Base-by-base conservation (phyloP, 1,140 invertebrate species). In the Pseudomyrmex cubaensis region DNA sequence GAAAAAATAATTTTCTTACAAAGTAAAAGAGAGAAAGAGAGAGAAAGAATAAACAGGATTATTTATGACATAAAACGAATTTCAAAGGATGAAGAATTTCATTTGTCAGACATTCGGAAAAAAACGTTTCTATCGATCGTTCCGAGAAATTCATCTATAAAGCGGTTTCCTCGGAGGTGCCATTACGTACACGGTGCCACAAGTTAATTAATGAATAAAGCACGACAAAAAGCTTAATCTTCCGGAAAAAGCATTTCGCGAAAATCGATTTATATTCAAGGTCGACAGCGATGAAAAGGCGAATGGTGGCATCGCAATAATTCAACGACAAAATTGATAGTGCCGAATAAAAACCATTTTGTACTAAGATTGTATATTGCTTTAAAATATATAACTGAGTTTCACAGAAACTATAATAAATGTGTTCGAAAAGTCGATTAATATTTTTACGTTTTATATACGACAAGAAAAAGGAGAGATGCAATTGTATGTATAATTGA, bases 201-300 rank as follows among this genome's bases (percentile, higher is more conserved):
- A 46, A 50, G 76, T 63, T 85, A 86, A 87, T 64, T 57, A 82
- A 82, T 72, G 77, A 59, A 74, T 86, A 48, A 70, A 70, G 66
- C 15, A 12, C 66, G 22, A 48, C 20, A 48, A 78, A 78, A 61
- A 72, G 56, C 22, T 48, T 72, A 17, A 9, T 48, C 66, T 80
- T 54, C 62, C 64, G 76, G 82, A 85, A 90, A 86, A 61, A 85
- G 82, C 73, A 72, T 80, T 86, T 72, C 20, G 74, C 17, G 66
- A 73, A 48, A 74, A 75, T 76, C 50, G 66, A 73, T 80, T 59
- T 48, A 22, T 7, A 35, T 20, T 48, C 52, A 78, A 46, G 64
- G 35, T 13, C 35, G 7, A 10, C 15, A 35, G 15, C 35, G n/a
- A 57, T 48, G 48, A 78, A 69, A 57, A 22, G 20, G 12, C 15